Evolutionary conservation across 1,140 invertebrate genomes (phyloP).

Genomic region (Drosophila serrata): DNA sequence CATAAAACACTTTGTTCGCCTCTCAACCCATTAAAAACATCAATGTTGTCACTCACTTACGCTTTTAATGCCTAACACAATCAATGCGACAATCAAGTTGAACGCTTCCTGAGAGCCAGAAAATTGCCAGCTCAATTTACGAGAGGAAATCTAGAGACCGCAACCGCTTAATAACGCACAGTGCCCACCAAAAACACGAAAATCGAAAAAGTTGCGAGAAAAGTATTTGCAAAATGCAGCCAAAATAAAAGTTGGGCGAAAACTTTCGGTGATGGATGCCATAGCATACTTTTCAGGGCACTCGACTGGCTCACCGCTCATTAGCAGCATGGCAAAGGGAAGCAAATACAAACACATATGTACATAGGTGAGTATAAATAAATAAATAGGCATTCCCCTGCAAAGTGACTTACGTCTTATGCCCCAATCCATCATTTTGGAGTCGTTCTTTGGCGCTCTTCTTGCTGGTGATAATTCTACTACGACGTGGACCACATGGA

Average conservation of each 20-base stretch:
- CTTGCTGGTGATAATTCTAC: conserved; percentile 22
- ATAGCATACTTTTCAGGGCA: conserved; percentile 56
- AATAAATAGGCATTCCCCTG: conserved; percentile 2
- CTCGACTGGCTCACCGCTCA: conserved; percentile 32
- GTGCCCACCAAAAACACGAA: conserved; percentile 20
- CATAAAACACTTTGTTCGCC: conserved; percentile 13
- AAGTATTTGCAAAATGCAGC: conserved; percentile 38
- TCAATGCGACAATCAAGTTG: conserved; percentile 30
- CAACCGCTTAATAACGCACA: conserved; percentile 39
- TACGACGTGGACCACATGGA: conserved; percentile 43
- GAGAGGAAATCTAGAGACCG: conserved; percentile 20
- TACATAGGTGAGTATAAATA: conserved; percentile 1
- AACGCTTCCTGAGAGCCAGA: conserved; percentile 5
- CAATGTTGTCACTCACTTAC: conserved; percentile 12
- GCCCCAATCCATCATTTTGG: conserved; percentile 91
- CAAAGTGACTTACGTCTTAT: conserved; percentile 90
- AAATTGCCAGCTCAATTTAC: conserved; percentile 41
- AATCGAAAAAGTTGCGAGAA: conserved; percentile 36
- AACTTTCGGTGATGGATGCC: conserved; percentile 24
- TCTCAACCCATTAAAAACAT: conserved; percentile 28
- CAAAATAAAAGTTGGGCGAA: conserved; percentile 25
- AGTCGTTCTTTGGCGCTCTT: conserved; percentile 35
- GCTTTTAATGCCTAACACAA: conserved; percentile 34
- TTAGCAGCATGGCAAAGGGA: conserved; percentile 28
- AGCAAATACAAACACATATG: conserved; percentile 3